Evolutionary conservation across 2,113 vertebrate genomes (phyloP).

Genomic region (Tenrec ecaudatus): DNA sequence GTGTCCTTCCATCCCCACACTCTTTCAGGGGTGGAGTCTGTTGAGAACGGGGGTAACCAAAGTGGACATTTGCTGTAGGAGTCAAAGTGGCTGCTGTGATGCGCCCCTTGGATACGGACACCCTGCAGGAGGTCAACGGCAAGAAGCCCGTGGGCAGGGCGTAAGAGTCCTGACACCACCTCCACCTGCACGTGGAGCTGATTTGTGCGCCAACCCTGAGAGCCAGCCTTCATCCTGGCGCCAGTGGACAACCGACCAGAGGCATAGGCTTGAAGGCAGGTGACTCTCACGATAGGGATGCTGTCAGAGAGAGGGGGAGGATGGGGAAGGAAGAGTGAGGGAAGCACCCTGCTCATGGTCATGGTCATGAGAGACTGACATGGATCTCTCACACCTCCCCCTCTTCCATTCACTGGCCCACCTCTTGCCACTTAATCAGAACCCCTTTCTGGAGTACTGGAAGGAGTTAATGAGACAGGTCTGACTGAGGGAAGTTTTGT

Average conservation of each 20-base stretch:
- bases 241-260: conserved; percentile 44
- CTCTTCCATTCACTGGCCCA: neutral
- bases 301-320: neutral
- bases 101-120: rapidly evolving
- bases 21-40: neutral
- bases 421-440: neutral
- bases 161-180: too few relatives aligned
- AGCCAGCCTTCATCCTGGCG: neutral
- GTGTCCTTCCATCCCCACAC: neutral
- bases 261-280: neutral
- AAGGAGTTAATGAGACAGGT: neutral
- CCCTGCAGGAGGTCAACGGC: neutral
- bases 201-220: neutral
- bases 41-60: neutral
- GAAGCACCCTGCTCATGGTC: neutral
- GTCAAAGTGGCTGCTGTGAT: neutral
- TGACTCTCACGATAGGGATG: neutral
- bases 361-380: rapidly evolving
- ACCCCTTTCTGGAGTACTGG: neutral
- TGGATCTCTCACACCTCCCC: neutral
- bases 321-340: neutral
- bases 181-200: neutral
- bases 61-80: neutral
- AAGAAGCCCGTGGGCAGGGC: neutral
- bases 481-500: neutral